Base-by-base conservation (phyloP, 1,140 invertebrate genomes). In the Heliothis virescens region DNA sequence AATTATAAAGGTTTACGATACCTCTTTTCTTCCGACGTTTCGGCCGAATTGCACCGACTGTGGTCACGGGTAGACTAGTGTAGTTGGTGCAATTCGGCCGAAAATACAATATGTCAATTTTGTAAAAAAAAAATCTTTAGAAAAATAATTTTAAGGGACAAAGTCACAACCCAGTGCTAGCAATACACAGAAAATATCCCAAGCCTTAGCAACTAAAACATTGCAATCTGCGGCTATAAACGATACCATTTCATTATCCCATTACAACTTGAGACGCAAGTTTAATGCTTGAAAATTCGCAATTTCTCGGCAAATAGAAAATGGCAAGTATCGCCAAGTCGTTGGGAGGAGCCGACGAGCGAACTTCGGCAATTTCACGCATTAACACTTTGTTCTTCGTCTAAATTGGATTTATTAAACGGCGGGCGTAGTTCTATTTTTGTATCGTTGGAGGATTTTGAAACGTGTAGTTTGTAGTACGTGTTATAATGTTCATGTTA, bases 291-390 rank as follows among this genome's bases (percentile, higher is more conserved):
- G 50, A 47, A 78, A 63, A 60, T 59, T 79, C 55, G n/a, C 52
- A 75, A 67, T 75, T 63, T 65, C 53, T 50, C 34, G 29, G 79
- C 60, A 80, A 80, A 80, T 75, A 80, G 60, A 75, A 73, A 75
- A 69, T 26, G 50, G 41, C 10, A 53, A 80, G 50, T 75, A 62
- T 48, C 52, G 60, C 57, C 2, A 53, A 59, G 53, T 53, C 53
- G 72, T 67, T 80, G 7, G 29, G 18, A 47, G 9, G 47, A 26
- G 52, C 34, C 16, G 47, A 47, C 79, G 72, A 75, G 21, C 26
- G 41, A 82, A 78, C 67, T 78, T 82, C 73, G 55, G 48, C 74
- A 75, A 63, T 82, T 79, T 79, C 18, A 18, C 48, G 62, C 52
- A 57, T 67, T 57, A 78, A 69, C 62, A 78, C 63, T 78, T 77